Evolutionary conservation across 1,140 invertebrate genomes (phyloP).

Genomic region (Wasmannia auropunctata): DNA sequence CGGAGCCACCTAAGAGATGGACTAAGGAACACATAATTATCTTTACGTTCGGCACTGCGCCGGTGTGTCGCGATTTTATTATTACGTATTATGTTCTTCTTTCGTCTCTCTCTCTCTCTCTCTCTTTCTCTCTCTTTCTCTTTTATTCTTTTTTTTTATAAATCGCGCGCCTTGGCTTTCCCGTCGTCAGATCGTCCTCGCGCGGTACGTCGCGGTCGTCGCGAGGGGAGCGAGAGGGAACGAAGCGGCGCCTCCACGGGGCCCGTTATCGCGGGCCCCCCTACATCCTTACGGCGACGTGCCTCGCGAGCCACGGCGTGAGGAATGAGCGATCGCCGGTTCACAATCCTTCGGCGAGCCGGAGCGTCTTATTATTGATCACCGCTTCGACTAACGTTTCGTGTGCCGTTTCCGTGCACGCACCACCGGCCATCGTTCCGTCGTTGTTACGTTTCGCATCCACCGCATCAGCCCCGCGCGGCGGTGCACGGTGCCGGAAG

Average conservation of each 20-base stretch:
- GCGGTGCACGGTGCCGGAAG: conserved; percentile 12
- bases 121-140: background rate
- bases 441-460: conserved; percentile 44
- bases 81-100: background rate
- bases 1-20: conserved; percentile 32
- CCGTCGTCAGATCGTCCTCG: background rate
- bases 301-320: conserved; percentile 23
- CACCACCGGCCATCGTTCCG: conserved; percentile 57
- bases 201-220: background rate
- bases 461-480: background rate
- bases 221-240: conserved; percentile 29
- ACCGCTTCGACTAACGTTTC: conserved; percentile 44
- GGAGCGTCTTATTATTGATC: conserved; percentile 69
- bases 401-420: conserved; percentile 41
- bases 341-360: conserved; percentile 58
- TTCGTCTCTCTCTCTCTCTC: background rate
- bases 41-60: conserved; percentile 25
- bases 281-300: conserved; percentile 65
- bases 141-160: background rate
- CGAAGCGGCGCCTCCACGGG: conserved; percentile 62
- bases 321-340: conserved; percentile 40
- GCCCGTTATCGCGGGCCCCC: conserved; percentile 61
- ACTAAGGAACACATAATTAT: conserved; percentile 59
- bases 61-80: background rate
- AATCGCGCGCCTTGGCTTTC: background rate